These are phyloP conservation scores for Virgularia gustaviana DNA, from an alignment of 92 coral and sea anemone genomes.

Conservation along the genomic window DNA sequence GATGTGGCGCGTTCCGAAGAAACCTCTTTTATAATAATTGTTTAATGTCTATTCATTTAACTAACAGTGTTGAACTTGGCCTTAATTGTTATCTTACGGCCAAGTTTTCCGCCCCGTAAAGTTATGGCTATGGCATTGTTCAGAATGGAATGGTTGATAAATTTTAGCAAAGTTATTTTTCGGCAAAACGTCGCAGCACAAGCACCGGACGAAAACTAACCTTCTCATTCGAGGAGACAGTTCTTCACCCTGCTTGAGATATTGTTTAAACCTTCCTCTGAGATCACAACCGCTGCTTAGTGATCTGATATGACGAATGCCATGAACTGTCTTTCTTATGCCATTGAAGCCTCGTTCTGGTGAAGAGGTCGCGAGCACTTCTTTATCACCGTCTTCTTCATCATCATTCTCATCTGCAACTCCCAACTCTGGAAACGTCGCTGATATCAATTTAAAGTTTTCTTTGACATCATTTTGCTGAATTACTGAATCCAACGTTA, in stretches of 20 bases:
- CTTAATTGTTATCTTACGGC: no score
- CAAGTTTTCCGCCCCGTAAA: no score
- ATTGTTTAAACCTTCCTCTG: slow-evolving; percentile 61
- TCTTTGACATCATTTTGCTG: slow-evolving; percentile 49
- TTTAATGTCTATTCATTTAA: no score
- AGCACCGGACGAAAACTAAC: slow-evolving; percentile 17
- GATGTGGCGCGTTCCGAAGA: no score
- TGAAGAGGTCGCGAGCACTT: slow-evolving; percentile 51
- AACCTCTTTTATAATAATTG: no score
- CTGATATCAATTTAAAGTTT: slow-evolving; percentile 6
- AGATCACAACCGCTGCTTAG: slow-evolving; percentile 94
- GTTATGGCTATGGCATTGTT: no score
- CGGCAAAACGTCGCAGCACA: background rate
- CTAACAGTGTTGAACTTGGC: no score
- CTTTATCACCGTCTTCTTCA: slow-evolving; percentile 52
- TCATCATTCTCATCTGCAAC: slow-evolving; percentile 65
- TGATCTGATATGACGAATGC: slow-evolving; percentile 72
- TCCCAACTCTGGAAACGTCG: slow-evolving; percentile 13
- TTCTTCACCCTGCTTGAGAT: slow-evolving; percentile 62
- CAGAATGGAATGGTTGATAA: no score
- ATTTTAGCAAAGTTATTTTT: background rate
- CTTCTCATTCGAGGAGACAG: slow-evolving; percentile 68
- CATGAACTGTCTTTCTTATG: slow-evolving; percentile 23
- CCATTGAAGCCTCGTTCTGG: slow-evolving; percentile 43
- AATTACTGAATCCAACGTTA: slow-evolving; percentile 80